These are phyloP conservation scores for Oscheius onirici DNA, from an alignment of 2,888 invertebrate genomes.

Conservation along the genomic window DNA sequence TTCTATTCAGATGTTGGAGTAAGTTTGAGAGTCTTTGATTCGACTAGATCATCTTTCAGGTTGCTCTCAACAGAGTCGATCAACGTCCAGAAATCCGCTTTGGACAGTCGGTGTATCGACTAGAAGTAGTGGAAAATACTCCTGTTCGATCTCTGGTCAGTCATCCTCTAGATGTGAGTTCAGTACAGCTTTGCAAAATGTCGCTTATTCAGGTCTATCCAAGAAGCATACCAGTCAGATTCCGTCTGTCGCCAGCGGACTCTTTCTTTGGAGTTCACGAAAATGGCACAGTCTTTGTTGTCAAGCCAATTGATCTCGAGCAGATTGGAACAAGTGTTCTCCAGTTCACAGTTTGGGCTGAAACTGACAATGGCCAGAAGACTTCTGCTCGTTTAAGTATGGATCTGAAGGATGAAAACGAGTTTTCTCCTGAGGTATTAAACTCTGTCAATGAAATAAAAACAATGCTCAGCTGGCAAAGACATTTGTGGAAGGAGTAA, in stretches of 20 bases:
- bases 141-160: conserved; percentile 51
- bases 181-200: background rate
- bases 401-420: conserved; percentile 60
- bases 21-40: background rate
- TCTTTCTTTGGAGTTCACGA: conserved; percentile 51
- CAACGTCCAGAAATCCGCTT: conserved; percentile 46
- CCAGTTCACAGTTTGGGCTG: conserved; percentile 31
- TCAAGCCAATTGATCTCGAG: conserved; percentile 29
- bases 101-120: conserved; percentile 59
- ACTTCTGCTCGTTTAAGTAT: conserved; percentile 49
- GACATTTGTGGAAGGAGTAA: conserved; percentile 35
- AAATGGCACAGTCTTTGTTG: conserved; percentile 58
- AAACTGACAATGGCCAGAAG: conserved; percentile 31
- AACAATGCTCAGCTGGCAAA: background rate
- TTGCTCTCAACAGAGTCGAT: conserved; percentile 43
- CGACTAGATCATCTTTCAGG: conserved; percentile 32
- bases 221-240: conserved; percentile 1
- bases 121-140: conserved; percentile 60
- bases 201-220: conserved; percentile 19
- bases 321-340: conserved; percentile 5
- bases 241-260: conserved; percentile 36
- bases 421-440: conserved; percentile 61
- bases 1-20: conserved; percentile 69
- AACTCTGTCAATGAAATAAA: background rate
- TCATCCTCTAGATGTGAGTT: conserved; percentile 27